A percentile compares a stretch with the other conserved stretches of the same genome.
phyloP scores from a whole-genome alignment of 2,888 invertebrate genomes.

The Isoperla grammatica region DNA sequence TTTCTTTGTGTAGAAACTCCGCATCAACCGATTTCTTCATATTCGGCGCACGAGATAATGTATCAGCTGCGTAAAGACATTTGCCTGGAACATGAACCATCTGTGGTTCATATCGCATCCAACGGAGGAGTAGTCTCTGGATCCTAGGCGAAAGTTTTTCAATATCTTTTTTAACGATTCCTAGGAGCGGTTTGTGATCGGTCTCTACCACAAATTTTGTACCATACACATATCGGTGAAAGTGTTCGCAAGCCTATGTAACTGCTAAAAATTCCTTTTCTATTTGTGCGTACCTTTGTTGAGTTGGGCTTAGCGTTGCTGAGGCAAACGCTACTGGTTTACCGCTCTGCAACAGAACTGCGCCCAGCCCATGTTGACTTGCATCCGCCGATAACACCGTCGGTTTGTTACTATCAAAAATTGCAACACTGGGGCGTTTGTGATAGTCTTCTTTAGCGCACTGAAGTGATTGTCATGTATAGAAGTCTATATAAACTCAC shows the following conservation, averaged over 20 bases:
- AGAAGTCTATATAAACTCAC: too few species aligned
- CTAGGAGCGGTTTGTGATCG: constrained; percentile 6
- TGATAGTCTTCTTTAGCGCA: constrained; percentile 1
- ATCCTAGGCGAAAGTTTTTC: not conserved
- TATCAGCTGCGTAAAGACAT: not conserved
- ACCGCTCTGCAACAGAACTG: constrained; percentile 23
- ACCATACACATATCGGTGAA: not conserved
- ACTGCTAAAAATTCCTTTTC: constrained; percentile 2
- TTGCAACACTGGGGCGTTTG: constrained; percentile 4
- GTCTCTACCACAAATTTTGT: not conserved
- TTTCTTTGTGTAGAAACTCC: too few species aligned
- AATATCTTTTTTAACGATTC: not conserved
- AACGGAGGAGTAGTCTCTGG: not conserved
- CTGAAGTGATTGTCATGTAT: too few species aligned
- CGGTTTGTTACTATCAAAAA: constrained; percentile 23
- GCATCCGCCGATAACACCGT: constrained; percentile 29
- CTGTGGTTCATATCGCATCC: not conserved
- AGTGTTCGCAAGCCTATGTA: not conserved
- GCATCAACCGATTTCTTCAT: too few species aligned
- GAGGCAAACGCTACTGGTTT: constrained; percentile 21
- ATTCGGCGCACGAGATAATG: too few species aligned
- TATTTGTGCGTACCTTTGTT: constrained; percentile 4
- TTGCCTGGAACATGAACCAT: not conserved
- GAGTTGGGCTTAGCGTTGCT: constrained; percentile 27
- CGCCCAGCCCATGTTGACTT: constrained; percentile 29